Percentiles rank a stretch among this genome's conserved stretches.
phyloP scores from a whole-genome alignment of 2,113 vertebrate genomes.

The Chlorodrepanis virens region DNA sequence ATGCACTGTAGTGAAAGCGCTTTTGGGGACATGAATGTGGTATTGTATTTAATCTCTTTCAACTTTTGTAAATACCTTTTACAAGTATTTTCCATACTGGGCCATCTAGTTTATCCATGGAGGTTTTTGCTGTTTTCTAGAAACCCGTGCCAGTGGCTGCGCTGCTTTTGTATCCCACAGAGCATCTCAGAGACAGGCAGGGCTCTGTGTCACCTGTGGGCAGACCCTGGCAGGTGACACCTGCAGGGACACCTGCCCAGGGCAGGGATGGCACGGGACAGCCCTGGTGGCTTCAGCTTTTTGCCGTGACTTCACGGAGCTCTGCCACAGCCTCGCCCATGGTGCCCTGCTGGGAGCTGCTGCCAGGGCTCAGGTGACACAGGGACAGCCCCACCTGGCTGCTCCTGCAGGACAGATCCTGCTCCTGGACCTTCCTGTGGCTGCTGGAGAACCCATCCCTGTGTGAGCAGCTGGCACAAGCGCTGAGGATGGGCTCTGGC shows the following conservation, averaged over 20 bases:
- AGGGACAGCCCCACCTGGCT: not conserved
- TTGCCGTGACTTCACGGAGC: accelerated
- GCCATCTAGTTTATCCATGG: not conserved
- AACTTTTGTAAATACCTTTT: conserved; percentile 47
- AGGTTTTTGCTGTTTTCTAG: not conserved
- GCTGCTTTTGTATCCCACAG: not conserved
- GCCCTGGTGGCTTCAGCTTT: accelerated
- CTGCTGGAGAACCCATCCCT: accelerated
- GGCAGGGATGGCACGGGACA: not conserved
- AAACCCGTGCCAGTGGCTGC: not conserved
- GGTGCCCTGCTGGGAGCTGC: not conserved
- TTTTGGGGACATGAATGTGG: conserved; percentile 38
- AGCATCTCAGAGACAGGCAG: not conserved
- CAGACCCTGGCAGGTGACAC: not conserved
- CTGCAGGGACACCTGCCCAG: not conserved
- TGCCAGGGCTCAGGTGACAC: not conserved
- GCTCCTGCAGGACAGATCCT: accelerated
- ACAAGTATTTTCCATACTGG: not conserved
- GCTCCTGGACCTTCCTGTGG: not conserved
- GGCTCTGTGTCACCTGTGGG: not conserved
- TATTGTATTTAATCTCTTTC: conserved; percentile 1
- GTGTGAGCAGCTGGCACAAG: accelerated
- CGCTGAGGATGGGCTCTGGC: accelerated
- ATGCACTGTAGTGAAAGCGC: conserved; percentile 47
- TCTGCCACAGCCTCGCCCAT: accelerated